Evolutionary conservation across 2,888 invertebrate species (phyloP), one percentile per base, ranked within the genome.

Genomic region (Dorcus hopei): DNA sequence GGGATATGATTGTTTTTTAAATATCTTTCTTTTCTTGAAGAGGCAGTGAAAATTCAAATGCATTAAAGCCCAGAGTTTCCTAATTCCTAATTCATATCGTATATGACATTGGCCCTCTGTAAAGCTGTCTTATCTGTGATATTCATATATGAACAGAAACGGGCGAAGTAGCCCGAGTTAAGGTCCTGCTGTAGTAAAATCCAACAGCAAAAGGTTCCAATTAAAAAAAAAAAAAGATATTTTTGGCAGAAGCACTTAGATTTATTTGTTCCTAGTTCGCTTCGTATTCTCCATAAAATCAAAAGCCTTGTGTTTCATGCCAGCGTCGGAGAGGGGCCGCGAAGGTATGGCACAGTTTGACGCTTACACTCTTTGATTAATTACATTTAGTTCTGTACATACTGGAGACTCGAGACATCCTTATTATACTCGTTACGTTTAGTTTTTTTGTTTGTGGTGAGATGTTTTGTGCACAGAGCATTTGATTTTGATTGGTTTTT

Each of bases 241-340:
- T 47, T 11, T 33, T 33, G 26, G 7, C 26, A 1, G 7, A 33
- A 33, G 26, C 26, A 33, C 26, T 33, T 33, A 33, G 26, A 33
- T 6, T 33, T 33, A 33, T 33, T 42, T 42, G 11, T 42, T 42
- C 42, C 16, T 16, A 16, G 16, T 45, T 16, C 23, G 45, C 6
- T 57, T 57, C 56, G 49, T 68, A 61, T 65, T 66, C 70, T 70
- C 68, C 66, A 68, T 72, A 73, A 73, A 74, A 75, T 71, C 73
- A 70, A 74, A 66, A 71, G 74, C 77, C 78, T 80, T 80, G 77
- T 80, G 79, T 81, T 81, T 79, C 80, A 82, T 81, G 81, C 80
- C 80, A 82, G 82, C 82, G 80, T 82, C 83, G 79, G 83, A 82
- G 80, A 81, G 82, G 76, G 82, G 82, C 79, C 81, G 82, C 77